Evolutionary conservation across 2,113 vertebrate species (phyloP).

Genomic region (Etia nguti): DNA sequence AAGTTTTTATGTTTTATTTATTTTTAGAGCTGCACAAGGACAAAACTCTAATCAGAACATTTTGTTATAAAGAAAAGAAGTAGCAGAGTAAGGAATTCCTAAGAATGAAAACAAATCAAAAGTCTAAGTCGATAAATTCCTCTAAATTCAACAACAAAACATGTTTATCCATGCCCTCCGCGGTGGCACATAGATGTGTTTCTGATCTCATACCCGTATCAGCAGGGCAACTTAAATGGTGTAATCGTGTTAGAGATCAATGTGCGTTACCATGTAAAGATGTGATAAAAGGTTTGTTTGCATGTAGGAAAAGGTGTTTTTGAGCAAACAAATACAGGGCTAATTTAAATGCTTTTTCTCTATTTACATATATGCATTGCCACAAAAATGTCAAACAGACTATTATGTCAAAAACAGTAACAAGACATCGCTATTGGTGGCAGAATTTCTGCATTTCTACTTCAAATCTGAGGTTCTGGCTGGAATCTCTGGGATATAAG

Average conservation of each 20-base stretch:
- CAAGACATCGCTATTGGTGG: not conserved
- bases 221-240: not conserved
- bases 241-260: not conserved
- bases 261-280: not conserved
- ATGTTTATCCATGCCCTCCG: not conserved
- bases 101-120: not conserved
- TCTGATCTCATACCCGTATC: not conserved
- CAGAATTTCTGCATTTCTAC: not conserved
- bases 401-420: not conserved
- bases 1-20: fast-evolving
- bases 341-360: not conserved
- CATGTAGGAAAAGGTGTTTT: not conserved
- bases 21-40: not conserved
- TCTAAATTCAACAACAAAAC: not conserved
- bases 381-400: not conserved
- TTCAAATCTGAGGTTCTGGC: not conserved
- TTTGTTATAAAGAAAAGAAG: not conserved
- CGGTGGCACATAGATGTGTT: not conserved
- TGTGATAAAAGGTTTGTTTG: not conserved
- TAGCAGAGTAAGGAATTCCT: not conserved
- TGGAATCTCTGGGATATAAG: not conserved
- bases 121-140: not conserved
- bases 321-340: not conserved
- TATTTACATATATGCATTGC: not conserved
- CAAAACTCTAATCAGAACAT: not conserved